Conservation (phyloP, 2,797 vertebrate genomes). For the Orientallactaga sibirica region DNA sequence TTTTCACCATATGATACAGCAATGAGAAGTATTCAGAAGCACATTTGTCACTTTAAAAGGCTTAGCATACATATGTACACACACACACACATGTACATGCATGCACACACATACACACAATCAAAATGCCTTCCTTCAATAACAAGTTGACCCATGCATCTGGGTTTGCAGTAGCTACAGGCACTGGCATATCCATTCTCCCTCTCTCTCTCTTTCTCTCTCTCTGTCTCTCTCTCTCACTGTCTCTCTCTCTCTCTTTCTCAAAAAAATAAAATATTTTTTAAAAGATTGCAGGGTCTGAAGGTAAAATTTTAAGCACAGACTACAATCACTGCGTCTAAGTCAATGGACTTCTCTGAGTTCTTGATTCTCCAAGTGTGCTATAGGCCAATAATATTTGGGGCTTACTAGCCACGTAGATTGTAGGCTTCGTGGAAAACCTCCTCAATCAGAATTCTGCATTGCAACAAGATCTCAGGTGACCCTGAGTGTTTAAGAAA, state of each 20-base stretch:
- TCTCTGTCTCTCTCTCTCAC: no score
- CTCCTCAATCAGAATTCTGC: neutral
- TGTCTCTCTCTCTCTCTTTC: no score
- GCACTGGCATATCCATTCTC: no score
- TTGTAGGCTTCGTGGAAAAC: neutral
- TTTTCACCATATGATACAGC: conserved; percentile 21
- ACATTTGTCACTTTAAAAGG: conserved; percentile 15
- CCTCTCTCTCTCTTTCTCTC: no score
- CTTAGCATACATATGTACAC: neutral
- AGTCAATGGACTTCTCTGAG: conserved; percentile 11
- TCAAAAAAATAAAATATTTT: no score
- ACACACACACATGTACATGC: neutral
- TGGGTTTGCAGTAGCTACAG: no score
- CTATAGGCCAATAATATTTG: neutral
- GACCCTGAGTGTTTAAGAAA: neutral
- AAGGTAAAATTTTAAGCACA: neutral
- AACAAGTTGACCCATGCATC: no score
- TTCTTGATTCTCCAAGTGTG: neutral
- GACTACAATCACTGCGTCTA: neutral
- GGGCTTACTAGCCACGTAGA: neutral
- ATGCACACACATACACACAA: neutral
- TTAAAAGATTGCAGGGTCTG: no score
- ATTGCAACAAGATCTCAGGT: conserved; percentile 14
- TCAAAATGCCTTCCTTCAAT: conserved; percentile 2
- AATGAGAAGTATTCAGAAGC: neutral